These are phyloP conservation scores for Criorhina ranunculi DNA, from an alignment of 2,888 invertebrate genomes.

Conservation along the genomic window DNA sequence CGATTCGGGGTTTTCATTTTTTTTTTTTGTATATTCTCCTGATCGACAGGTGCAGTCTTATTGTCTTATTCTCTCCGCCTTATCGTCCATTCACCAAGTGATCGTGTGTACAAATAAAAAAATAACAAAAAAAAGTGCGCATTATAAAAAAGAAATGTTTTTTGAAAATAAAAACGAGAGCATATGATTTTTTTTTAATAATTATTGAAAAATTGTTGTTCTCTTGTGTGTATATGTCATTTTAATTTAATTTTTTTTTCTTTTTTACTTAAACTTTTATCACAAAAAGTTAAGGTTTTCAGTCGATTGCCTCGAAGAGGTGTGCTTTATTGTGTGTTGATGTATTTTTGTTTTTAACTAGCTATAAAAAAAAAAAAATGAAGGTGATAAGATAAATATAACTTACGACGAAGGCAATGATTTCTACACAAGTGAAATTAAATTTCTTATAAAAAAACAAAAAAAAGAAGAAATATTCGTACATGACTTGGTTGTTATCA, in stretches of 20 bases:
- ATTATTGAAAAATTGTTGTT: constrained; percentile 32
- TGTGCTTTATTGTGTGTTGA: constrained; percentile 21
- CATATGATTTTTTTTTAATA: background rate
- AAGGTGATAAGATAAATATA: constrained; percentile 67
- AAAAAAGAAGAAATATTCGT: constrained; percentile 1
- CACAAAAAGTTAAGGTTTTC: constrained; percentile 25
- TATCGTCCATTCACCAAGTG: constrained; percentile 27
- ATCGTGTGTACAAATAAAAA: background rate
- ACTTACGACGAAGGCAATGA: constrained; percentile 28
- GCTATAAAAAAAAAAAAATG: constrained; percentile 40
- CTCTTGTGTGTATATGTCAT: constrained; percentile 6
- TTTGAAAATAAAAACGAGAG: background rate
- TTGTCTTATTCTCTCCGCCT: constrained; percentile 25
- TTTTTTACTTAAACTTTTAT: constrained; percentile 26
- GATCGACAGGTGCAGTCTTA: constrained; percentile 54
- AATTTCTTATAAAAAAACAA: constrained; percentile 25
- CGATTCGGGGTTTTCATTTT: constrained; percentile 14
- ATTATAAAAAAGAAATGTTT: constrained; percentile 4
- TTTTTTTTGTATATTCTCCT: constrained; percentile 2
- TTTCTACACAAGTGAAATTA: constrained; percentile 47
- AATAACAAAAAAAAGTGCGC: too few species aligned
- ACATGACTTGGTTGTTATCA: constrained; percentile 50
- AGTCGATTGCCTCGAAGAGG: constrained; percentile 17
- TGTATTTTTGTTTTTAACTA: constrained; percentile 19
- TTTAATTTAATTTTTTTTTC: constrained; percentile 12